These are phyloP conservation scores for Manis javanica DNA, from an alignment of 2,797 vertebrate species.

Conservation along the genomic window DNA sequence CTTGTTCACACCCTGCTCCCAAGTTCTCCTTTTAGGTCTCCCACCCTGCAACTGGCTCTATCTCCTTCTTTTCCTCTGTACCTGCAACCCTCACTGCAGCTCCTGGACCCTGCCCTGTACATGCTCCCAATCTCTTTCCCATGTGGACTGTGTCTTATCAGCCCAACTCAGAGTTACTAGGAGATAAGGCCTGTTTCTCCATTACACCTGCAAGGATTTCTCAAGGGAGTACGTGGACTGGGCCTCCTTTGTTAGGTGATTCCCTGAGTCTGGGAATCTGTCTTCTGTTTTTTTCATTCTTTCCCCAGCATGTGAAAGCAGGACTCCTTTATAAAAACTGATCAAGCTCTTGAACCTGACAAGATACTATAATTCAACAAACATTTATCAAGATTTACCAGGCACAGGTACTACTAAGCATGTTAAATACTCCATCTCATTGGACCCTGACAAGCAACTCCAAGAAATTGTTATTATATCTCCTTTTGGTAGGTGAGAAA, in stretches of 20 bases:
- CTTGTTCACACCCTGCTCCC: neutral
- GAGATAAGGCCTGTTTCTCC: neutral
- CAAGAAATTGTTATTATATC: neutral
- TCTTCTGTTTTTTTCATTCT: neutral
- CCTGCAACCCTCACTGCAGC: neutral
- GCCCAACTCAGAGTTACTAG: neutral
- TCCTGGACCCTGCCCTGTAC: neutral
- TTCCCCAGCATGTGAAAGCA: neutral
- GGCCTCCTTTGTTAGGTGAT: neutral
- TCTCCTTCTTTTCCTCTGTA: neutral
- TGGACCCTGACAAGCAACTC: neutral
- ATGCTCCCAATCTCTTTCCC: neutral
- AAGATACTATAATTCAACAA: neutral
- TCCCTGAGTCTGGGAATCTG: neutral
- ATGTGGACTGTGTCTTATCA: neutral
- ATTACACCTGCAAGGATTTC: neutral
- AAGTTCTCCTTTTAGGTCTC: neutral
- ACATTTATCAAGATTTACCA: neutral
- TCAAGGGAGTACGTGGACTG: neutral
- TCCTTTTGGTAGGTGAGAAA: neutral
- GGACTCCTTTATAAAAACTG: neutral
- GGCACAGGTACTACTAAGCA: neutral
- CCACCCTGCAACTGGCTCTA: neutral
- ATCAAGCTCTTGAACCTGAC: neutral
- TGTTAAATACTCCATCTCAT: neutral